These are phyloP conservation scores for Philypnodon macrostomus DNA, from an alignment of 2,797 vertebrate genomes.

Conservation along the genomic window DNA sequence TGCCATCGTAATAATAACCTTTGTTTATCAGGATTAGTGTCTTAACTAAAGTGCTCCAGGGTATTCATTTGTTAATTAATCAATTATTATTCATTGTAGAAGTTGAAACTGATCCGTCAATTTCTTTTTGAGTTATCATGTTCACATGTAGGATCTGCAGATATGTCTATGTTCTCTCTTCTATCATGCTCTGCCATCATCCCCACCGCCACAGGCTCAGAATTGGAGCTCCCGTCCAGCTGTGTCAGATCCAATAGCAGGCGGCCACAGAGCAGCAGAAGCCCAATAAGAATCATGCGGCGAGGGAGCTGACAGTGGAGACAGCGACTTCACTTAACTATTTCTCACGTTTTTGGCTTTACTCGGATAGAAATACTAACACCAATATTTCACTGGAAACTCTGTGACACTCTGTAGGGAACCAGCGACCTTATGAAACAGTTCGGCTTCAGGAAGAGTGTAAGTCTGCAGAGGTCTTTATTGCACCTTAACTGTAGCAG, in stretches of 20 bases:
- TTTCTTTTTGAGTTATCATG: no score
- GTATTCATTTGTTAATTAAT: no score
- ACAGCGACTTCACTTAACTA: constrained; percentile 20
- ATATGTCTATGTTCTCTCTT: constrained; percentile 21
- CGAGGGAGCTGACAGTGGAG: constrained; percentile 31
- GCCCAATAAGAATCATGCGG: constrained; percentile 42
- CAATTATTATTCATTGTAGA: no score
- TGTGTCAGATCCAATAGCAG: constrained; percentile 67
- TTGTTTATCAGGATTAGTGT: no score
- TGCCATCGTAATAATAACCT: no score
- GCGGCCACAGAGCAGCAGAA: constrained; percentile 39
- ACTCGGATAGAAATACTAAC: constrained; percentile 11
- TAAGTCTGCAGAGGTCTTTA: not conserved
- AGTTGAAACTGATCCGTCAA: no score
- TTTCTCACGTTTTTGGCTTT: not conserved
- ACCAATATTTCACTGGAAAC: constrained; percentile 6
- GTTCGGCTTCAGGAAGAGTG: not conserved
- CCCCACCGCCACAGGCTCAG: constrained; percentile 55
- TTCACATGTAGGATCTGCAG: no score
- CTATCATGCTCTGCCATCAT: constrained; percentile 48
- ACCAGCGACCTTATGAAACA: not conserved
- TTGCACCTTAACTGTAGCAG: no score
- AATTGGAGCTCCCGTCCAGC: constrained; percentile 65
- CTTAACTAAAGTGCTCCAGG: no score
- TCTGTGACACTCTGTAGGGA: not conserved